Base-by-base conservation (phyloP, 2,888 invertebrate genomes). In the Drosophila kuntzei region DNA sequence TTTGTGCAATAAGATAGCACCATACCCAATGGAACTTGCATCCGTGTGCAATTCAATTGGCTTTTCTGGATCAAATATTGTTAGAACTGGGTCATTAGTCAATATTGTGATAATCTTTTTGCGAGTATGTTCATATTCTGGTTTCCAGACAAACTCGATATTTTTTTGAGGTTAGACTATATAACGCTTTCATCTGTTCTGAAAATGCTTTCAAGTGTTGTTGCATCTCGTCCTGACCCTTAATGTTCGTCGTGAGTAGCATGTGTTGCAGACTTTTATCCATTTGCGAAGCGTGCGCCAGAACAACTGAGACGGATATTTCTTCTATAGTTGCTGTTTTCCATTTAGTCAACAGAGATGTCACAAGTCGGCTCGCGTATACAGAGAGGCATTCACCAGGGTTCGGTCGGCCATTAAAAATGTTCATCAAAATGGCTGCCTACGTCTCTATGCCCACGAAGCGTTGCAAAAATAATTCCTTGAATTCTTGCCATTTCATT, bases 401-500 rank as follows among this genome's bases (percentile, higher is more conserved):
- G 14, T 18, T 43, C 22, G 43, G 57, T 25, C 16, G 8, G 27
- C 37, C 27, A 4, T 22, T 43, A 18, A 41, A 20, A 14, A 62
- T 47, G 11, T 62, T 47, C 4, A 62, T 14, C 50, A 61, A 54
- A n/a, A 55, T 46, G 2, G 32, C 54, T 7, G 54, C 62, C 9
- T 41, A 12, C 25, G 54, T 62, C 29, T 58, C 47, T 47, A 34
- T 43, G 22, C 61, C 39, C 29, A 62, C 47, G 53, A 51, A 71
- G 11, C 47, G 29, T 16, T 61, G 53, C 2, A 62, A 16, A 27
- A 69, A 73, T 9, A 66, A 29, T 49, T 69, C 50, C 36, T 27
- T 27, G 37, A 69, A 65, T 54, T 66, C 39, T 25, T 5, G 12
- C 62, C 55, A 69, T 7, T 39, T 55, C 20, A 65, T 65, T 25